Base-by-base conservation (phyloP, 2,888 invertebrate genomes). In the Xestia sexstrigata region DNA sequence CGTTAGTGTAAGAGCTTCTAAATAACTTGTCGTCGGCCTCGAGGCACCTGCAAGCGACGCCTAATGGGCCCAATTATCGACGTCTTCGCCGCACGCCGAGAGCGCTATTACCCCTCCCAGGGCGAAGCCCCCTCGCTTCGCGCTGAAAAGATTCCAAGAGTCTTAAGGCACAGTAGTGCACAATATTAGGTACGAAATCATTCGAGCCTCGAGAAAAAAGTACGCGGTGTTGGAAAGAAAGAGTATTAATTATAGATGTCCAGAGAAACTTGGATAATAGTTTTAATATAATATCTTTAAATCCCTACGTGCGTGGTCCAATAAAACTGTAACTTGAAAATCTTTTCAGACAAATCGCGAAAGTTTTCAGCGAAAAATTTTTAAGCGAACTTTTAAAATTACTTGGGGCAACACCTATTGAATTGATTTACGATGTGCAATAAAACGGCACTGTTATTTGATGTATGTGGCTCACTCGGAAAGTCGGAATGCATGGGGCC, bases 1-100 rank as follows among this genome's bases (percentile, higher is more conserved):
- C 75, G 84, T 83, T 84, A 84, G 71, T 70, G 76, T 84, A 84
- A 84, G 87, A 86, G 88, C 89, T 90, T 90, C 92, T 92, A 92
- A 92, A 93, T 93, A 92, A 92, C 91, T 93, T 91, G 92, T 91
- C 90, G 90, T 86, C 87, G 87, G 88, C 83, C 76, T 80, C 74
- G 81, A 88, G 91, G 92, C 93, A 94, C 94, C 94, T 95, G 94
- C 92, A 93, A 91, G 90, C 91, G 91, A 87, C 91, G 90, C 87
- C 92, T 95, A 95, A 95, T 95, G 94, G 95, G 90, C 85, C 92
- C 94, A 95, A 95, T 96, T 96, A 96, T 94, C 93, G 93, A 90
- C 90, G 91, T 92, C 90, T 92, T 91, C 89, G 92, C 91, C 91
- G 89, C 91, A 90, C 92, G 88, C 90, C 88, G 90, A 93, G 93